These are phyloP conservation scores for Cloeon dipterum DNA, from an alignment of 2,888 invertebrate genomes.

Conservation along the genomic window DNA sequence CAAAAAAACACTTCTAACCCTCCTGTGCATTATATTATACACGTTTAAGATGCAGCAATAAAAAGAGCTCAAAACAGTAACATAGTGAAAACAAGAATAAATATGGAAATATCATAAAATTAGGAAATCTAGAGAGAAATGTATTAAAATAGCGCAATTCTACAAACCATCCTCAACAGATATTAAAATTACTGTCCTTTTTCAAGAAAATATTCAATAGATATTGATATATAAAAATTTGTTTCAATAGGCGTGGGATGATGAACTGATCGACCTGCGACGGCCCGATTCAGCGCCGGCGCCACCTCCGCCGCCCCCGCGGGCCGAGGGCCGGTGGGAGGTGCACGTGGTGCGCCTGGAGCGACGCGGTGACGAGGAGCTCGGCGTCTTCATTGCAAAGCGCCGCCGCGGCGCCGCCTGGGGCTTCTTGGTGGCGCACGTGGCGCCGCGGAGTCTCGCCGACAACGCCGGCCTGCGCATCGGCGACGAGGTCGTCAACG, in stretches of 20 bases:
- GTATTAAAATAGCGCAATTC: too few relatives aligned
- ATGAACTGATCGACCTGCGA: not conserved
- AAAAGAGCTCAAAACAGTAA: too few relatives aligned
- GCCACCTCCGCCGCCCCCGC: conserved; percentile 21
- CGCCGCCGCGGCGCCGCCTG: conserved; percentile 28
- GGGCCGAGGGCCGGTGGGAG: conserved; percentile 15
- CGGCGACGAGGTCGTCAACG: conserved; percentile 48
- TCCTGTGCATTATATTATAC: too few relatives aligned
- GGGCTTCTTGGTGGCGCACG: conserved; percentile 46
- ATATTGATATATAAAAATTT: too few relatives aligned
- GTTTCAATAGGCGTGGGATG: not conserved
- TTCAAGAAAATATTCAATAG: too few relatives aligned
- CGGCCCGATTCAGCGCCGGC: conserved; percentile 19
- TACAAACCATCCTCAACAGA: too few relatives aligned
- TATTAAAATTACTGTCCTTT: too few relatives aligned
- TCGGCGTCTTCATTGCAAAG: conserved; percentile 50
- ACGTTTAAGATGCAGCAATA: too few relatives aligned
- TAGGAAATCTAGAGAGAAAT: too few relatives aligned
- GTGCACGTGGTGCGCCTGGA: conserved; percentile 27
- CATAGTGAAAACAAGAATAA: too few relatives aligned
- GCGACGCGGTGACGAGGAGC: conserved; percentile 32
- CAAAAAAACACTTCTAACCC: too few relatives aligned
- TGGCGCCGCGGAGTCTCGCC: conserved; percentile 43
- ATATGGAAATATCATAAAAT: too few relatives aligned
- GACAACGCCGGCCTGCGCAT: conserved; percentile 31